Percentiles rank a stretch among this genome's conserved stretches.
Conservation (phyloP, 2,797 vertebrate species). For the Allobates femoralis region DNA sequence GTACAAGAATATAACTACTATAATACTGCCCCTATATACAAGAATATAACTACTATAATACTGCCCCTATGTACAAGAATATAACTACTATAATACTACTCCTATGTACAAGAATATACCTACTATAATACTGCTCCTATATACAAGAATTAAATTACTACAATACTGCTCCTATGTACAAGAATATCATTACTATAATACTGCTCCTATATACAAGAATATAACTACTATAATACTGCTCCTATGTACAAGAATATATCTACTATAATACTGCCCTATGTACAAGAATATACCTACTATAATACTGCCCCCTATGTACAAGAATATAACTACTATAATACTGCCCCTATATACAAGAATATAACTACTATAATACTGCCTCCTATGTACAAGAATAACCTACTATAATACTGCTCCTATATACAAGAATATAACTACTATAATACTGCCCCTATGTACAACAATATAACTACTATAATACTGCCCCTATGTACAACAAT, state of each 20-base stretch:
- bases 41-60: too few relatives aligned
- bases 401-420: background rate
- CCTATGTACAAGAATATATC: background rate
- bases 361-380: conserved; percentile 2
- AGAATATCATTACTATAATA: too few relatives aligned
- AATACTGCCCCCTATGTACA: too few relatives aligned
- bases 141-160: too few relatives aligned
- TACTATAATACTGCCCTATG: conserved; percentile 1
- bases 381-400: background rate
- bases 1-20: too few relatives aligned
- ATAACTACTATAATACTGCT: background rate
- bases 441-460: background rate
- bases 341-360: background rate
- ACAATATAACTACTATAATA: background rate
- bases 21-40: too few relatives aligned
- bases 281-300: background rate
- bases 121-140: too few relatives aligned
- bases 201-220: background rate
- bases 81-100: too few relatives aligned
- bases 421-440: conserved; percentile 4
- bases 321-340: background rate
- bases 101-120: too few relatives aligned
- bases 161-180: too few relatives aligned
- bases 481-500: background rate
- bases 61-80: too few relatives aligned